A percentile compares a stretch with the other conserved stretches of the same genome.
These are phyloP conservation scores for Falco naumanni DNA, from an alignment of 2,797 vertebrate genomes.

Conservation along the genomic window DNA sequence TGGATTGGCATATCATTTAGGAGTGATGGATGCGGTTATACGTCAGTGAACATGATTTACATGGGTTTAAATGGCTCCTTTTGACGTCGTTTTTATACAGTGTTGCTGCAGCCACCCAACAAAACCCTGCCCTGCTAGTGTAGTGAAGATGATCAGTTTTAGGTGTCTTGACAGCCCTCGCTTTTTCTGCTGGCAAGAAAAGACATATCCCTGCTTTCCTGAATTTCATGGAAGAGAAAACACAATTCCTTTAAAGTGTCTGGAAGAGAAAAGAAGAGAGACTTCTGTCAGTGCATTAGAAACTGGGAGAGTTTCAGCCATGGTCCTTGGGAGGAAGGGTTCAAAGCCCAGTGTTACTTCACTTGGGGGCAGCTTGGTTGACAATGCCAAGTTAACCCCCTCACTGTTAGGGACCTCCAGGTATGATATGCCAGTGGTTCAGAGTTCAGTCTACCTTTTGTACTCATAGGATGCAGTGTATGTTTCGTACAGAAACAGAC, in stretches of 20 bases:
- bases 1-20: constrained; percentile 40
- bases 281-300: background rate
- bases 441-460: background rate
- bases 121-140: background rate
- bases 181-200: constrained; percentile 22
- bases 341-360: background rate
- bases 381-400: background rate
- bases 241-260: background rate
- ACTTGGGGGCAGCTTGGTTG: background rate
- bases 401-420: constrained; percentile 53
- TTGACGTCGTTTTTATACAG: background rate
- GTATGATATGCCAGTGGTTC: background rate
- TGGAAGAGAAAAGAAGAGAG: background rate
- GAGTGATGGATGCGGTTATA: background rate
- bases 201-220: constrained; percentile 11
- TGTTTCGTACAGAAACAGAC: constrained; percentile 27
- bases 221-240: constrained; percentile 26
- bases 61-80: constrained; percentile 31
- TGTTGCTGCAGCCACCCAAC: background rate
- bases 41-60: constrained; percentile 25
- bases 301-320: background rate
- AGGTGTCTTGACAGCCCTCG: background rate
- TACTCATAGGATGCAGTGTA: background rate
- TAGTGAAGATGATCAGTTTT: background rate
- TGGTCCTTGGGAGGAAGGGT: background rate